Base-by-base conservation (phyloP, 1,140 invertebrate genomes). In the Araneus ventricosus region DNA sequence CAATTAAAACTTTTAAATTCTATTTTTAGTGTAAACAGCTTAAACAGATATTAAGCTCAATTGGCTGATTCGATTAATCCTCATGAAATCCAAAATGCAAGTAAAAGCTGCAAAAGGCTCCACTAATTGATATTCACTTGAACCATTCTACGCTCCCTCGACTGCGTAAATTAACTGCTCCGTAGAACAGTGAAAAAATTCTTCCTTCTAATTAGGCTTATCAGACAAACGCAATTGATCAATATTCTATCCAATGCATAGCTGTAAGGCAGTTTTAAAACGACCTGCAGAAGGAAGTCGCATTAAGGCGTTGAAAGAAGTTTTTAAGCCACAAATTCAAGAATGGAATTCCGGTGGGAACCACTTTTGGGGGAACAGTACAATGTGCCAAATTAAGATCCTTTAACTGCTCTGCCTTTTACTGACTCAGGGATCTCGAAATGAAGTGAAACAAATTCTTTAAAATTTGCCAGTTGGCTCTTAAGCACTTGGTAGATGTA, bases 141-240 rank as follows among this genome's bases (percentile, higher is more conserved):
- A 17, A 37, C 14, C 20, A 20, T 22, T 14, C 17, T 37, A 10
- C 8, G 34, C 5, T 75, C 70, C 30, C 30, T 75, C 17, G 24
- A 1, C 30, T 20, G 30, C 20, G 34, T 75, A 75, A 75, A 75
- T 67, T 30, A 67, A 67, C 3, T 27, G n/a, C 10, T n/a, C 4
- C 7, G 63, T 27, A 67, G 27, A 67, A n/a, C 63, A 67, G 63
- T 3, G 45, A 37, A 79, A 7, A 30, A 14, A 79, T 34, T n/a
- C n/a, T n/a, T 4, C 41, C 24, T 52, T 82, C 39, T 82, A 52
- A 82, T 82, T 82, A 82, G 80, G 80, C 41, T 82, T 52, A 82
- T 10, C 80, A 17, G 39, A 27, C 80, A 52, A 82, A 82, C 24
- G 17, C 39, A 82, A 41, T 52, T 45, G 41, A 82, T 82, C 80